Evolutionary conservation across 1,140 invertebrate genomes (phyloP).

Genomic region (Littorina saxatilis): DNA sequence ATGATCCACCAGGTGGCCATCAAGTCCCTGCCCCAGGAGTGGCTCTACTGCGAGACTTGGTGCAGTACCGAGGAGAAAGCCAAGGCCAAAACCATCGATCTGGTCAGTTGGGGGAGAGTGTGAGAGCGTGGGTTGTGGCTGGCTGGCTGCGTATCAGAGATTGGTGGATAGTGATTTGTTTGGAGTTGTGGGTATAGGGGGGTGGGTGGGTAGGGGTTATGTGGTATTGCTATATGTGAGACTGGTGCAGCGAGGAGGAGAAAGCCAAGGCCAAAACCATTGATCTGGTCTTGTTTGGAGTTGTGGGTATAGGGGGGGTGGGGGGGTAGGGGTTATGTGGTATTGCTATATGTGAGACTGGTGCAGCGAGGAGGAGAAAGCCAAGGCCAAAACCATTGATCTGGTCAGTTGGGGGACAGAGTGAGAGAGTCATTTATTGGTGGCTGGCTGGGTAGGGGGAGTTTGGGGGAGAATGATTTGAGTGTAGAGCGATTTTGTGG

Average conservation of each 20-base stretch:
- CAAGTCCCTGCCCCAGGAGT: constrained; percentile 98
- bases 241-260: constrained; percentile 98
- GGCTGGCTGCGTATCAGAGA: background rate
- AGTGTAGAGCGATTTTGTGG: background rate
- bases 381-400: constrained; percentile 98
- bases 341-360: constrained; percentile 99
- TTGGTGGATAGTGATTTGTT: background rate
- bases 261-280: constrained; percentile 98
- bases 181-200: background rate
- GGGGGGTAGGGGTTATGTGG: background rate
- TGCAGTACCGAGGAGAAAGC: constrained; percentile 94
- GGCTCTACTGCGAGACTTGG: constrained; percentile 99
- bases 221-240: too few relatives aligned
- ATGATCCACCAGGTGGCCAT: constrained; percentile 99
- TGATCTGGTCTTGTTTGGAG: constrained; percentile 85
- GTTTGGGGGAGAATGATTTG: background rate
- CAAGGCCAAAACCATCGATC: constrained; percentile 98
- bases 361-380: constrained; percentile 95
- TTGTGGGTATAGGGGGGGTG: background rate
- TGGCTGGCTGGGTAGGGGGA: constrained; percentile 12
- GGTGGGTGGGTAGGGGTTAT: background rate
- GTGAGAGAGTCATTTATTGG: constrained; percentile 1
- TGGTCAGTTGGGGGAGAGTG: constrained; percentile 78
- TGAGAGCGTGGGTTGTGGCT: background rate
- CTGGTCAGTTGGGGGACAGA: constrained; percentile 79